Conservation (phyloP, 2,888 invertebrate species). For the Taphrorychus bicolor region DNA sequence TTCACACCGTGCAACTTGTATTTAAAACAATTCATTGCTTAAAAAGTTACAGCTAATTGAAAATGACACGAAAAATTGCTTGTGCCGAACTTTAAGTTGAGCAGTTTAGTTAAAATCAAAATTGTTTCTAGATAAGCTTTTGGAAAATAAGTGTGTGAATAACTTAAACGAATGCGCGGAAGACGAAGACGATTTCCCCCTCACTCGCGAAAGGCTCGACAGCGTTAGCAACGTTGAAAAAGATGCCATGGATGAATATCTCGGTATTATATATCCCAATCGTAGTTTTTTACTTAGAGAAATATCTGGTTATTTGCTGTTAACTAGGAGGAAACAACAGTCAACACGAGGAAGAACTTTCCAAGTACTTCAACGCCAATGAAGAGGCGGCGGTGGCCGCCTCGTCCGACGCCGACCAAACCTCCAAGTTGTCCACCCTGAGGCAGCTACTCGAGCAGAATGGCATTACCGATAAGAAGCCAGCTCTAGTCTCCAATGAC, state of each 20-base stretch:
- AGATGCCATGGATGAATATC: slow-evolving; percentile 82
- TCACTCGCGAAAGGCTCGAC: slow-evolving; percentile 70
- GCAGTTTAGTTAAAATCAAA: not conserved
- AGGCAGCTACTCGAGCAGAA: slow-evolving; percentile 69
- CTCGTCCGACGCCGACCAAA: slow-evolving; percentile 51
- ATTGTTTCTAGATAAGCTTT: slow-evolving; percentile 47
- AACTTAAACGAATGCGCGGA: slow-evolving; percentile 29
- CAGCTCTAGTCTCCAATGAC: slow-evolving; percentile 18
- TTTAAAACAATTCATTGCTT: no score
- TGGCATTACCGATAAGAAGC: slow-evolving; percentile 49
- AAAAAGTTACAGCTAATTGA: no score
- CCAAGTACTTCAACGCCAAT: slow-evolving; percentile 76
- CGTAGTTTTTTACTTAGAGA: slow-evolving; percentile 1
- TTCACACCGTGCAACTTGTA: no score
- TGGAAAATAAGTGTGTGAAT: slow-evolving; percentile 40
- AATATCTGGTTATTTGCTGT: not conserved
- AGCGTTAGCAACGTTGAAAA: slow-evolving; percentile 81
- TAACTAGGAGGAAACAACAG: slow-evolving; percentile 70
- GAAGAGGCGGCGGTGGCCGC: slow-evolving; percentile 34
- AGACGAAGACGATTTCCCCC: slow-evolving; percentile 49
- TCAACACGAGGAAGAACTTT: slow-evolving; percentile 83
- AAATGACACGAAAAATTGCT: no score
- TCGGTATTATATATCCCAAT: slow-evolving; percentile 61
- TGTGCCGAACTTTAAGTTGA: no score
- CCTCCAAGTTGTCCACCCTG: slow-evolving; percentile 73